These are phyloP conservation scores for Bolborhynchus lineola DNA, from an alignment of 2,113 vertebrate genomes.

Conservation along the genomic window DNA sequence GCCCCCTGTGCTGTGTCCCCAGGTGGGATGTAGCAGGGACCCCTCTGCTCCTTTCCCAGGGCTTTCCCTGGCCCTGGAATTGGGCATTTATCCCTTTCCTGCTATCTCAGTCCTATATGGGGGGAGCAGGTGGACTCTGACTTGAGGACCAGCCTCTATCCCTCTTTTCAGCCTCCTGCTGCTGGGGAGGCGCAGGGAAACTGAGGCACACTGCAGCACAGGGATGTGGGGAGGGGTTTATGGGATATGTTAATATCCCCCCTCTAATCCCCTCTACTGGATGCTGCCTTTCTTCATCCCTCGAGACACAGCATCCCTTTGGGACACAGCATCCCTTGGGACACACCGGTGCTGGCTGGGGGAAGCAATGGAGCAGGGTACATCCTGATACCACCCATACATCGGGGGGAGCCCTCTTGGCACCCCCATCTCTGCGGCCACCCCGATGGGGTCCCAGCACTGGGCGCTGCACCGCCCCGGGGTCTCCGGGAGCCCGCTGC, in stretches of 20 bases:
- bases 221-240: accelerated
- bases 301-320: background rate
- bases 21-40: background rate
- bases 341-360: accelerated
- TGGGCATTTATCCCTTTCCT: background rate
- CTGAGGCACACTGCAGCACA: background rate
- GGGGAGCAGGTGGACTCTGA: background rate
- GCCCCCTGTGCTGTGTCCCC: accelerated
- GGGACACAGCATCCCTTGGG: background rate
- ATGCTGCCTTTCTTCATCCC: background rate
- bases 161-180: background rate
- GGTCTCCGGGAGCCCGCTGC: background rate
- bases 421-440: background rate
- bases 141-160: background rate
- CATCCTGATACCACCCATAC: background rate
- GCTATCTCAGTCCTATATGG: accelerated
- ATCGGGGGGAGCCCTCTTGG: background rate
- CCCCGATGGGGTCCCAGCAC: accelerated
- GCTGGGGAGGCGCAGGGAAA: background rate
- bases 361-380: background rate
- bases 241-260: background rate
- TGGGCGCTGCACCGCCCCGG: background rate
- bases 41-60: background rate
- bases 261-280: background rate
- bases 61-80: background rate